Evolutionary conservation across 2,888 invertebrate species (phyloP).

Genomic region (Elegia similella): DNA sequence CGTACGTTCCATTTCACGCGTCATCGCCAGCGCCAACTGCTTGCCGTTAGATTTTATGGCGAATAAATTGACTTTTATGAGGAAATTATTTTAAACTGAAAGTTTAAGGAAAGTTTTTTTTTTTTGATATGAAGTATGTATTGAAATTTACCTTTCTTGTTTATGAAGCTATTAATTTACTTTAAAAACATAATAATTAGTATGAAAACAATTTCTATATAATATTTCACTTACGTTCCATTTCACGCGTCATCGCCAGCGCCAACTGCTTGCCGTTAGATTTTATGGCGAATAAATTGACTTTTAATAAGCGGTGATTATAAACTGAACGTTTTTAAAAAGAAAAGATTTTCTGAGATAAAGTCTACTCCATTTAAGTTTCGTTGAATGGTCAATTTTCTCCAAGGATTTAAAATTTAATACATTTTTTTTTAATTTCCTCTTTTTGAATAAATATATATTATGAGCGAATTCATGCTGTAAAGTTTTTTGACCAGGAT

Average conservation of each 20-base stretch:
- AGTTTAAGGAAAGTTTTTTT: background rate
- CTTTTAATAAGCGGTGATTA: background rate
- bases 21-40: background rate
- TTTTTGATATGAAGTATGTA: too few species aligned
- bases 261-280: background rate
- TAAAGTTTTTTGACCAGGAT: too few species aligned
- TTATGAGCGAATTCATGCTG: too few species aligned
- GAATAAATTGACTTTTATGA: background rate
- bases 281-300: background rate
- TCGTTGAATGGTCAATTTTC: too few species aligned
- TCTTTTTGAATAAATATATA: too few species aligned
- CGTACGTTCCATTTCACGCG: constrained; percentile 2
- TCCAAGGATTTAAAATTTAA: too few species aligned
- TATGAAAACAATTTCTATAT: background rate
- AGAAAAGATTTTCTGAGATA: too few species aligned
- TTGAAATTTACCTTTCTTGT: too few species aligned
- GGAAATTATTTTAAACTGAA: background rate
- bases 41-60: background rate
- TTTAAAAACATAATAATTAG: background rate
- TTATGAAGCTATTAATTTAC: too few species aligned
- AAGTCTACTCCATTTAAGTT: too few species aligned
- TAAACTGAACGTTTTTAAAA: background rate
- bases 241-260: constrained; percentile 2
- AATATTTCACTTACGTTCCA: background rate
- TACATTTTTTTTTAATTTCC: too few species aligned